A percentile compares a stretch with the other conserved stretches of the same genome.
These are phyloP conservation scores for Apaloderma vittatum DNA, from an alignment of 2,113 vertebrate genomes.

Conservation along the genomic window DNA sequence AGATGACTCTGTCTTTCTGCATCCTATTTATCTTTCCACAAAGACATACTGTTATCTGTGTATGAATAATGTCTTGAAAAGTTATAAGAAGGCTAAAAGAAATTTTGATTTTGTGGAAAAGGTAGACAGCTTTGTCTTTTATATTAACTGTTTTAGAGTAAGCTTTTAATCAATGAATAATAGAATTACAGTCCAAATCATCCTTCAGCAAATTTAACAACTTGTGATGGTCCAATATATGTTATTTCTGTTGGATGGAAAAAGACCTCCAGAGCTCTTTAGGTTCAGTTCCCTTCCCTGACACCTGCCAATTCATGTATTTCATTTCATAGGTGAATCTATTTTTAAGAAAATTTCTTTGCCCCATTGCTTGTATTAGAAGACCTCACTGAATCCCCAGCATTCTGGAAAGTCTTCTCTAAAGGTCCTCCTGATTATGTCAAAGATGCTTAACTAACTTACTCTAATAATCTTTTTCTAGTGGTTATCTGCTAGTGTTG, in stretches of 20 bases:
- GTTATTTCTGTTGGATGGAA: neutral
- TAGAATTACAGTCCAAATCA: neutral
- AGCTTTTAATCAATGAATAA: neutral
- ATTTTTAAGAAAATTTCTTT: neutral
- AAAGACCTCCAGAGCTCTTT: neutral
- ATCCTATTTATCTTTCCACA: neutral
- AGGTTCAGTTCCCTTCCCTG: neutral
- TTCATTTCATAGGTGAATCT: neutral
- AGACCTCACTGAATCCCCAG: neutral
- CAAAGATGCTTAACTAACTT: neutral
- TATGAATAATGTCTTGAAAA: neutral
- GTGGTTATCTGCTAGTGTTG: neutral
- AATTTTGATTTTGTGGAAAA: neutral
- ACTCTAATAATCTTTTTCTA: neutral
- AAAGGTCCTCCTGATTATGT: neutral
- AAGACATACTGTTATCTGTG: neutral
- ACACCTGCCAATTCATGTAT: neutral
- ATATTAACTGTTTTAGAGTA: neutral
- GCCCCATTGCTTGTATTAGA: neutral
- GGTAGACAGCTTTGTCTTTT: neutral
- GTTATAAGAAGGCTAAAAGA: neutral
- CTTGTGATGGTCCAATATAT: neutral
- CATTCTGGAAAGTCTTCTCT: neutral
- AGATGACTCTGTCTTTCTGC: neutral
- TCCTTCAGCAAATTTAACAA: neutral